Base-by-base conservation (phyloP, 2,888 invertebrate species). In the Sepioteuthis lessoniana region DNA sequence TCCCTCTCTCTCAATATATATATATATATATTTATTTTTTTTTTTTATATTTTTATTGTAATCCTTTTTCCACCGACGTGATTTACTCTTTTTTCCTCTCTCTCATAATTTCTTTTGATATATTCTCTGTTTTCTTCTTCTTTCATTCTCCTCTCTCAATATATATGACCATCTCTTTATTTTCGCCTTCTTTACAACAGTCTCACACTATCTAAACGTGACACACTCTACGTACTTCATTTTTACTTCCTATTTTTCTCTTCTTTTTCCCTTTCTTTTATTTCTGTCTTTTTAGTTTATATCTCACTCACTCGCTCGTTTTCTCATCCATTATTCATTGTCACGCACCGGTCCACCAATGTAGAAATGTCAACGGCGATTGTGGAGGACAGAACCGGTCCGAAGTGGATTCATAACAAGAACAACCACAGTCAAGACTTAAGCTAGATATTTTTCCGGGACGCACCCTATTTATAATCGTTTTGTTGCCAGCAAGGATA, bases 291-390 rank as follows among this genome's bases (percentile, higher is more conserved):
- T 76, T 5, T n/a, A 13, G 10, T 76, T n/a, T 31, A 13, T 47
- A 1, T 13, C 16, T 47, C 42, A 7, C 3, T 19, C 55, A 21
- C 4, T 55, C 50, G 3, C 50, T 55, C 50, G 25, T 7, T 76
- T 76, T 76, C 76, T n/a, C 76, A 76, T 76, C 76, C n/a, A 76
- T 76, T 76, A 76, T 76, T 76, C 76, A 76, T 76, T 76, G 76
- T 76, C 76, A 76, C n/a, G 76, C 16, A n/a, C 76, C 0, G 31
- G 76, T 76, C 76, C 13, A 76, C 31, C 76, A 76, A 76, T 76
- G 76, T n/a, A n/a, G n/a, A 76, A 76, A 76, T 76, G 76, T n/a
- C 76, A 76, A 31, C 31, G n/a, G n/a, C 76, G 76, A n/a, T n/a
- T n/a, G 76, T 76, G n/a, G 16, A 76, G n/a, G n/a, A 76, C n/a